Conservation (phyloP, 1,140 invertebrate species). For the Ceratina calcarata region DNA sequence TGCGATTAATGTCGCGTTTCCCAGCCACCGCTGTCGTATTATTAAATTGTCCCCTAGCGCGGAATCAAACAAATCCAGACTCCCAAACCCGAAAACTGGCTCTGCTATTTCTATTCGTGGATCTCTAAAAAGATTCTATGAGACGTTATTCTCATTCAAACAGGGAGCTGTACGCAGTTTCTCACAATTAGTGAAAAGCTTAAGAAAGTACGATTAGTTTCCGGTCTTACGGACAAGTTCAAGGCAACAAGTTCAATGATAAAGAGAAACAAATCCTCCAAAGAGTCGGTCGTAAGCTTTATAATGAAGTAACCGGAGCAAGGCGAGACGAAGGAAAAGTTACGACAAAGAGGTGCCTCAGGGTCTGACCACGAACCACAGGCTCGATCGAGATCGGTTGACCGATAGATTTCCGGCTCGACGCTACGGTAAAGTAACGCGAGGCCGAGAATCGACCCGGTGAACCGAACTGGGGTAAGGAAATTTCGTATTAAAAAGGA, state of each 20-base stretch:
- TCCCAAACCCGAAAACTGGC: too few species aligned
- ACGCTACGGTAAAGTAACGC: constrained; percentile 9
- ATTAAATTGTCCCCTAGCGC: background rate
- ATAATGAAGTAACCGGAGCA: background rate
- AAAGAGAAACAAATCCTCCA: background rate
- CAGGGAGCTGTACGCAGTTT: too few species aligned
- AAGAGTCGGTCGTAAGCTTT: background rate
- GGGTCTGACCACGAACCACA: background rate
- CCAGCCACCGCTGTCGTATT: background rate
- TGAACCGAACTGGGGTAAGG: background rate
- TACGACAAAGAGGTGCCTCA: constrained; percentile 14
- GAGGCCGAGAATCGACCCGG: constrained; percentile 11
- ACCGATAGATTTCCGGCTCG: constrained; percentile 20
- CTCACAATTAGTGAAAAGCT: background rate
- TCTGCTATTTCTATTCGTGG: too few species aligned
- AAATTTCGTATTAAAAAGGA: constrained; percentile 9
- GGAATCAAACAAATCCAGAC: too few species aligned
- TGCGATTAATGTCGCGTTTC: constrained; percentile 19
- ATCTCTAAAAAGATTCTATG: background rate
- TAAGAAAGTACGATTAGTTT: background rate
- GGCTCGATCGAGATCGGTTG: constrained; percentile 1
- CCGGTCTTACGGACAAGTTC: background rate
- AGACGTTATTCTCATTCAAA: background rate
- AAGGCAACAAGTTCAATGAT: background rate
- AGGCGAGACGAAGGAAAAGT: background rate